Evolutionary conservation across 2,113 vertebrate species (phyloP).

Genomic region (Cyrtonyx montezumae): DNA sequence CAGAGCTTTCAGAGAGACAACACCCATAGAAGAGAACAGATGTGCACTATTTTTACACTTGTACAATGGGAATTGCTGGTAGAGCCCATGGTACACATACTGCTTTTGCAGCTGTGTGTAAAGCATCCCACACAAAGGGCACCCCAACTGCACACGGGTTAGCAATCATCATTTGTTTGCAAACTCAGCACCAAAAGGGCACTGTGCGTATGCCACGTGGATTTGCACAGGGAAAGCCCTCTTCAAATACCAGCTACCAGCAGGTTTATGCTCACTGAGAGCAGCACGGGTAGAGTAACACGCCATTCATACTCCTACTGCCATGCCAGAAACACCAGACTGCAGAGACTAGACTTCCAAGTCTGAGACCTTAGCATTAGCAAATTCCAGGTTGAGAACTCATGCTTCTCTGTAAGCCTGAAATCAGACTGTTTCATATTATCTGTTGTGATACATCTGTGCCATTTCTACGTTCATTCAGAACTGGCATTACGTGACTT

Average conservation of each 20-base stretch:
- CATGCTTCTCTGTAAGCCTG: too few relatives aligned
- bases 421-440: background rate
- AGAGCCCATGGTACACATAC: background rate
- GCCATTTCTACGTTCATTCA: background rate
- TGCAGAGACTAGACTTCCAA: background rate
- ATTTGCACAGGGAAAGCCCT: background rate
- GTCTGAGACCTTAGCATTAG: background rate
- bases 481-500: background rate
- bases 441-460: background rate
- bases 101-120: background rate
- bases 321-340: background rate
- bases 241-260: background rate
- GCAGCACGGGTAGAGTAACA: background rate
- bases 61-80: background rate
- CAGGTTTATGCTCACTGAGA: background rate
- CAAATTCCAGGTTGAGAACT: background rate
- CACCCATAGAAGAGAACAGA: background rate
- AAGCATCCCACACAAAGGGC: fast-evolving
- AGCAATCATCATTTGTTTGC: background rate
- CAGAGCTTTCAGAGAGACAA: background rate
- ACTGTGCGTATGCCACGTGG: background rate
- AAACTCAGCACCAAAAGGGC: background rate
- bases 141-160: background rate
- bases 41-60: background rate
- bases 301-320: background rate